phyloP scores from a whole-genome alignment of 2,888 invertebrate genomes.

The Epinotia ramella region DNA sequence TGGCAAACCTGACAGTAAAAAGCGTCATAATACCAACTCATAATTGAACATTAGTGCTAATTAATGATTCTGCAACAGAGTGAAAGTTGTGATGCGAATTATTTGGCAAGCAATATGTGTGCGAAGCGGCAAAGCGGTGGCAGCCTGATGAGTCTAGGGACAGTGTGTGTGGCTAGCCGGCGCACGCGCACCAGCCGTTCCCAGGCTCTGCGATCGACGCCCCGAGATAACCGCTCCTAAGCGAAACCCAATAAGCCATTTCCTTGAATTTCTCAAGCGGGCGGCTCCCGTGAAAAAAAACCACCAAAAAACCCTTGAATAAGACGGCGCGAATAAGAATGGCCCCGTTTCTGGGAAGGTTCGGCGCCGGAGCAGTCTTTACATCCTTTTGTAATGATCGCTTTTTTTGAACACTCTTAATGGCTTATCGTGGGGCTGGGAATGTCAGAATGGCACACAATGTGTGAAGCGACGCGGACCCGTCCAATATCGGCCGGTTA shows the following conservation, averaged over 20 bases:
- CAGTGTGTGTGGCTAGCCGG: slow-evolving; percentile 57
- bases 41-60: background rate
- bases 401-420: slow-evolving; percentile 79
- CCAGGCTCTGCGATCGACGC: slow-evolving; percentile 73
- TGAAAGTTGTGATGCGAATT: background rate
- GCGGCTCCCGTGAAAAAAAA: slow-evolving; percentile 78
- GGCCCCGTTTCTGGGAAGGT: slow-evolving; percentile 81
- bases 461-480: slow-evolving; percentile 52
- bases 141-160: slow-evolving; percentile 63
- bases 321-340: slow-evolving; percentile 84
- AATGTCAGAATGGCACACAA: slow-evolving; percentile 59
- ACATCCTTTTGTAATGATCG: slow-evolving; percentile 81
- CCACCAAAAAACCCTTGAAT: slow-evolving; percentile 78
- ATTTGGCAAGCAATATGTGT: background rate
- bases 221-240: slow-evolving; percentile 77
- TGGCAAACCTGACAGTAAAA: background rate
- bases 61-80: background rate
- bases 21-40: no score
- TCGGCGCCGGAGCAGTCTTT: slow-evolving; percentile 82
- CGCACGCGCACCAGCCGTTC: slow-evolving; percentile 60
- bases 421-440: slow-evolving; percentile 78
- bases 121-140: slow-evolving; percentile 47
- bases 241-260: slow-evolving; percentile 83
- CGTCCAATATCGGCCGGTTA: slow-evolving; percentile 41
- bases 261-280: slow-evolving; percentile 81